Conservation (phyloP, 2,888 invertebrate genomes). For the Eilema depressum region DNA sequence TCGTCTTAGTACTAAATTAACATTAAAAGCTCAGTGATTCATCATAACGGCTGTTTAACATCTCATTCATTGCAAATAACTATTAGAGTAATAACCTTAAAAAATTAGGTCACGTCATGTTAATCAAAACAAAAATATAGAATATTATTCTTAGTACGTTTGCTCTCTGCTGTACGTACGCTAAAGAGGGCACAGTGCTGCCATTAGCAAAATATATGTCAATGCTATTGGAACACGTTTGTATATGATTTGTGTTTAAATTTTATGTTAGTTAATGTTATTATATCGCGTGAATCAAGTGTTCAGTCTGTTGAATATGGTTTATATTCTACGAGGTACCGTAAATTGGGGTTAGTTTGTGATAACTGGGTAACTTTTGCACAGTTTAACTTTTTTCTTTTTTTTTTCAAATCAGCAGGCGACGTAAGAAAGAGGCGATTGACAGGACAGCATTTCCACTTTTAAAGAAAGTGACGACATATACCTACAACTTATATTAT, state of each 20-base stretch:
- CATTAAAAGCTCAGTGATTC: background rate
- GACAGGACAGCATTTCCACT: no score
- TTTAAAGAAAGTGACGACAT: no score
- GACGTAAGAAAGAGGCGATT: no score
- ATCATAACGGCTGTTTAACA: background rate
- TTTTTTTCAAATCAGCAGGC: no score
- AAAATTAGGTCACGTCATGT: background rate
- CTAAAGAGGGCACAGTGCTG: constrained; percentile 50
- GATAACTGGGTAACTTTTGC: no score
- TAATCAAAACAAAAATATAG: constrained; percentile 6
- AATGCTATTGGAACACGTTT: constrained; percentile 49
- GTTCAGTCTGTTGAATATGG: background rate
- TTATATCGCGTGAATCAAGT: constrained; percentile 9
- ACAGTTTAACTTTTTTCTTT: no score
- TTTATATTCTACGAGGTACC: no score
- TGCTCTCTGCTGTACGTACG: constrained; percentile 31
- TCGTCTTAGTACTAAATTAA: background rate
- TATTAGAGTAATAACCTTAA: background rate
- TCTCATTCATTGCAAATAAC: constrained; percentile 2
- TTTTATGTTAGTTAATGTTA: constrained; percentile 24
- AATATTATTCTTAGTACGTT: constrained; percentile 17
- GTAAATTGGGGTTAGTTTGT: no score
- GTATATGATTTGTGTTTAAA: constrained; percentile 28
- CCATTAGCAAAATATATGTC: constrained; percentile 67
- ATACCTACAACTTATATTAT: no score